Evolutionary conservation across 2,113 vertebrate genomes (phyloP), one percentile per base, ranked within the genome.

Genomic region (Centropristis striata): DNA sequence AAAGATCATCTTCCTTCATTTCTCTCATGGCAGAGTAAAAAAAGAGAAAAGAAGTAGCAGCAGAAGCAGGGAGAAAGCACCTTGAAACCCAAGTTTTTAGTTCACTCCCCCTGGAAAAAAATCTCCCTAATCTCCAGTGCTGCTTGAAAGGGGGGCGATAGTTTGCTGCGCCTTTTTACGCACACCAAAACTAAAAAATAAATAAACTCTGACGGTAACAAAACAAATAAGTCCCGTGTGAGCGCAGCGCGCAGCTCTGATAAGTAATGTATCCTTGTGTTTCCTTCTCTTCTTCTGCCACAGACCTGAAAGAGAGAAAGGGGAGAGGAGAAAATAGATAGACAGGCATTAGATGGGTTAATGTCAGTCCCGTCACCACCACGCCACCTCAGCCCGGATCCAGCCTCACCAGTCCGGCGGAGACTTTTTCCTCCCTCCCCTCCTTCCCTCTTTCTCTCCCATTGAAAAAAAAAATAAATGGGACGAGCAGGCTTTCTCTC

Each of bases 341-440:
- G 85, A 96, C 95, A 95, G 92, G 92, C 95, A 92, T 94, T 95
- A 96, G 96, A 96, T 95, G 96, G 88, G 96, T 96, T 96, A 96
- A 91, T 96, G 97, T 94, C 94, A 94, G 92, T 96, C 96, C 90
- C 96, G 96, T 96, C 96, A 96, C 96, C 90, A 96, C 94, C 88
- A 85, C 90, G 96, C 96, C 96, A 96, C 96, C 96, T 96, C 95
- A 96, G 96, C 95, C 96, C 95, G 95, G 95, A 96, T 96, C 87
- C 96, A 95, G 95, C 94, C 95, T 96, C 96, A 86, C 83, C 82
- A 88, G 91, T 89, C 89, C 92, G 95, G 94, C 94, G 94, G 93
- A 94, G 93, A 97, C 95, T 93, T 97, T 94, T 92, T 88, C 91
- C 95, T 94, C 90, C 86, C 86, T 96, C 92, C 95, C 92, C 89